Percentiles rank a stretch among this genome's conserved stretches.
Conservation (phyloP, 2,797 vertebrate species). For the Chromobotia macracanthus region DNA sequence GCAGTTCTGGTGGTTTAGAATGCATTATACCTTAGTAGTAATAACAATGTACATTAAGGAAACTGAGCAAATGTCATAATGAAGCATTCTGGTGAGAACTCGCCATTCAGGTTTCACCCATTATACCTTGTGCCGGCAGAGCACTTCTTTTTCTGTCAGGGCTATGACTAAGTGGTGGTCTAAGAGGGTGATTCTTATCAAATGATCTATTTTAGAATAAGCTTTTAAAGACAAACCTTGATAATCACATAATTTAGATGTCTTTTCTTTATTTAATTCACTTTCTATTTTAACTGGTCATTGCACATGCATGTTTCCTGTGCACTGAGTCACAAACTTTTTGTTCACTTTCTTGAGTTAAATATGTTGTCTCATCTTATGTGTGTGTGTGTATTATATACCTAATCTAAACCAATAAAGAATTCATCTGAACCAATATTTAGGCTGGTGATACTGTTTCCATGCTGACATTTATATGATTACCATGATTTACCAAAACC, state of each 20-base stretch:
- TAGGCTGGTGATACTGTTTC: conserved; percentile 2
- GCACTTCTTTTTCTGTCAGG: conserved; percentile 66
- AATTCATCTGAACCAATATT: conserved; percentile 53
- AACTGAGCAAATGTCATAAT: conserved; percentile 62
- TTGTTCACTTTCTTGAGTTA: conserved; percentile 24
- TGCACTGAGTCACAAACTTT: conserved; percentile 45
- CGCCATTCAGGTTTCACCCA: conserved; percentile 59
- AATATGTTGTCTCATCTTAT: conserved; percentile 1
- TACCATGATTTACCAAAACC: neutral
- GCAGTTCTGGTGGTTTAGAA: neutral
- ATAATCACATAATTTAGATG: conserved; percentile 16
- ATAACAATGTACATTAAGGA: neutral
- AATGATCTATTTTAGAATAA: conserved; percentile 80
- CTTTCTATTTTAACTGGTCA: conserved; percentile 51
- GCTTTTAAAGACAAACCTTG: conserved; percentile 59
- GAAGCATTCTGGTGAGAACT: conserved; percentile 61
- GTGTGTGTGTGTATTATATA: conserved; percentile 46
- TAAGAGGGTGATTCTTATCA: conserved; percentile 67
- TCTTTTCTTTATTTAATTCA: conserved; percentile 43
- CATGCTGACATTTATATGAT: neutral
- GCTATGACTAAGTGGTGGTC: conserved; percentile 66
- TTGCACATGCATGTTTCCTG: conserved; percentile 64
- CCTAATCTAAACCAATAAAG: conserved; percentile 57
- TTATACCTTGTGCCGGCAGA: conserved; percentile 28
- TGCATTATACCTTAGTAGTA: neutral